Evolutionary conservation across 1,140 invertebrate species (phyloP).

Genomic region (Andrena cerasifolii): DNA sequence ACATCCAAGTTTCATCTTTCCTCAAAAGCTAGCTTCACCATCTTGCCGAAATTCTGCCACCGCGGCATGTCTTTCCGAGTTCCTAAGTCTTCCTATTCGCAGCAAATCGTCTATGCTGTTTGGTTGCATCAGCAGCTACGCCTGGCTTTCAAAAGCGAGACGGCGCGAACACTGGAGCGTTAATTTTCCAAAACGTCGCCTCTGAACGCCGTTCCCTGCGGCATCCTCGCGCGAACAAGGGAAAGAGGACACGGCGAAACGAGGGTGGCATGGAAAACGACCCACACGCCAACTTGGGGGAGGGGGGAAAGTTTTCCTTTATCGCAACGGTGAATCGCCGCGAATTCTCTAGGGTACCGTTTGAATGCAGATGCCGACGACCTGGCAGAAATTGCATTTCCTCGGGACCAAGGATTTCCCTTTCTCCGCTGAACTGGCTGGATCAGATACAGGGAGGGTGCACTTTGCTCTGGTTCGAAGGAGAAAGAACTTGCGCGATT

Average conservation of each 20-base stretch:
- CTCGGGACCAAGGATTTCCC: background rate
- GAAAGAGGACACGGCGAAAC: background rate
- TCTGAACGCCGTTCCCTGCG: too few relatives aligned
- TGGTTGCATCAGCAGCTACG: too few relatives aligned
- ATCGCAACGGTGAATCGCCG: background rate
- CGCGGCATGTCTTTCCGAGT: too few relatives aligned
- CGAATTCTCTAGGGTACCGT: background rate
- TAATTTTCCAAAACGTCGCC: too few relatives aligned
- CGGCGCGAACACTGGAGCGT: too few relatives aligned
- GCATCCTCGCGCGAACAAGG: background rate
- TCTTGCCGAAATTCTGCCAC: too few relatives aligned
- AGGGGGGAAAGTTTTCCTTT: background rate
- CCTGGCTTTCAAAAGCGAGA: too few relatives aligned
- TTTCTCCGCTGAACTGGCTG: background rate
- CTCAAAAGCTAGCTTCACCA: too few relatives aligned
- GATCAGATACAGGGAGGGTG: background rate
- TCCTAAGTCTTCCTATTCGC: too few relatives aligned
- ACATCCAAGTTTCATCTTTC: too few relatives aligned
- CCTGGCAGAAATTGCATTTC: background rate
- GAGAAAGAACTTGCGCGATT: background rate
- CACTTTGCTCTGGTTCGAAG: background rate
- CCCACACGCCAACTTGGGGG: background rate
- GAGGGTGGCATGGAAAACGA: background rate
- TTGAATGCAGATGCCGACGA: constrained; percentile 7
- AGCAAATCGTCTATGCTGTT: too few relatives aligned